These are phyloP conservation scores for Plectropomus leopardus DNA, from an alignment of 2,113 vertebrate genomes.

Conservation along the genomic window DNA sequence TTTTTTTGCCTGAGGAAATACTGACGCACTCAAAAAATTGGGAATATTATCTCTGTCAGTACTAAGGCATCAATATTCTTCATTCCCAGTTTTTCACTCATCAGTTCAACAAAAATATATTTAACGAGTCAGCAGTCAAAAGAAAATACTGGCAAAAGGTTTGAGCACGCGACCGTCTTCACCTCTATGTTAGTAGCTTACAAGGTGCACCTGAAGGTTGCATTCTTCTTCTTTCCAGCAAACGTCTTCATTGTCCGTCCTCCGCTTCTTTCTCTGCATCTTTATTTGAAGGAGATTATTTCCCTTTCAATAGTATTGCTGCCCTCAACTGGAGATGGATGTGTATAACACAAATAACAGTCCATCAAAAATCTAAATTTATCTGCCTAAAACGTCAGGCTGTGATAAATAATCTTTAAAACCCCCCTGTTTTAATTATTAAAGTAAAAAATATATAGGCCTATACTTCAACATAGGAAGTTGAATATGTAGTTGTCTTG, in stretches of 20 bases:
- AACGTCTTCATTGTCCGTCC: not conserved
- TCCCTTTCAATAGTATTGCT: slow-evolving; percentile 32
- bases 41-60: too few relatives aligned
- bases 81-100: too few relatives aligned
- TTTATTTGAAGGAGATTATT: slow-evolving; percentile 5
- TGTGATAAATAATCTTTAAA: not conserved
- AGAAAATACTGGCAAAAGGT: not conserved
- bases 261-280: slow-evolving; percentile 22
- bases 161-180: not conserved
- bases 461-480: not conserved
- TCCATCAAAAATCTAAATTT: not conserved
- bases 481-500: too few relatives aligned
- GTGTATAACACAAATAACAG: slow-evolving; percentile 19
- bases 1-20: too few relatives aligned
- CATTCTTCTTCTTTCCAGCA: slow-evolving; percentile 49
- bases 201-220: slow-evolving; percentile 29
- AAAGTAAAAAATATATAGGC: not conserved
- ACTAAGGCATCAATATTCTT: too few relatives aligned
- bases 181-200: not conserved
- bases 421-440: not conserved
- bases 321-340: slow-evolving; percentile 56
- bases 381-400: not conserved
- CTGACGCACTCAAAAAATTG: too few relatives aligned
- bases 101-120: not conserved
- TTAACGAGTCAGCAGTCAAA: not conserved